phyloP scores from a whole-genome alignment of 2,797 vertebrate genomes.

The Zenarchopterus dispar region DNA sequence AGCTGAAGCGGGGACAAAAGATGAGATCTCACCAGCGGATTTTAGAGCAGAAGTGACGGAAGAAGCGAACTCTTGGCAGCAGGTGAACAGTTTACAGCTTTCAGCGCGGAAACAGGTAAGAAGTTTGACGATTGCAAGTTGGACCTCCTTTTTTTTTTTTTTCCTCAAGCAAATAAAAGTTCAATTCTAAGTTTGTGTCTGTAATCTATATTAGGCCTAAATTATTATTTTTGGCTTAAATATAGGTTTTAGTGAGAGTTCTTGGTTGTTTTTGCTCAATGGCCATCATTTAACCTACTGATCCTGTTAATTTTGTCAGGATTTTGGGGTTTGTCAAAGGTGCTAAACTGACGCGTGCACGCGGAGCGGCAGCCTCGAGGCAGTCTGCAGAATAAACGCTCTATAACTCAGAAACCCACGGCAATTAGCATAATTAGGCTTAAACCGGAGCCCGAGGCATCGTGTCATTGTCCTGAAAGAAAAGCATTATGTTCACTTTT shows the following conservation, averaged over 20 bases:
- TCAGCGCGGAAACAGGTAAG: conserved; percentile 51
- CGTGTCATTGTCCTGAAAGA: conserved; percentile 58
- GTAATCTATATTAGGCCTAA: too few species aligned
- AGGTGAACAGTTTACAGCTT: conserved; percentile 42
- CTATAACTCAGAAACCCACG: conserved; percentile 75
- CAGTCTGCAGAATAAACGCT: conserved; percentile 36
- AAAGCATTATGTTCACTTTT: conserved; percentile 44
- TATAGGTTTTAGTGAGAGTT: too few species aligned
- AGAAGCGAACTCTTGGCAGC: conserved; percentile 16
- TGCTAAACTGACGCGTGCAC: conserved; percentile 16
- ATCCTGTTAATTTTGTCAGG: neutral
- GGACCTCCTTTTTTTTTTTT: too few species aligned
- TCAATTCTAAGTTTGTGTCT: too few species aligned
- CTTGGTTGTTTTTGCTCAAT: neutral
- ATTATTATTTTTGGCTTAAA: too few species aligned
- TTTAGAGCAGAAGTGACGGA: conserved; percentile 40
- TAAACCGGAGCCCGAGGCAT: conserved; percentile 68
- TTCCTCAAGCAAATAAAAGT: too few species aligned
- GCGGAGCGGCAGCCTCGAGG: conserved; percentile 32
- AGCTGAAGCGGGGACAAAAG: neutral
- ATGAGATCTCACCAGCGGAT: conserved; percentile 40
- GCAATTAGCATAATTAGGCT: conserved; percentile 79
- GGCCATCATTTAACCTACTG: neutral
- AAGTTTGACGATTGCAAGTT: conserved; percentile 29
- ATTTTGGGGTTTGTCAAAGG: conserved; percentile 5